Evolutionary conservation across 2,888 invertebrate species (phyloP).

Genomic region (Cheilosia grossa): DNA sequence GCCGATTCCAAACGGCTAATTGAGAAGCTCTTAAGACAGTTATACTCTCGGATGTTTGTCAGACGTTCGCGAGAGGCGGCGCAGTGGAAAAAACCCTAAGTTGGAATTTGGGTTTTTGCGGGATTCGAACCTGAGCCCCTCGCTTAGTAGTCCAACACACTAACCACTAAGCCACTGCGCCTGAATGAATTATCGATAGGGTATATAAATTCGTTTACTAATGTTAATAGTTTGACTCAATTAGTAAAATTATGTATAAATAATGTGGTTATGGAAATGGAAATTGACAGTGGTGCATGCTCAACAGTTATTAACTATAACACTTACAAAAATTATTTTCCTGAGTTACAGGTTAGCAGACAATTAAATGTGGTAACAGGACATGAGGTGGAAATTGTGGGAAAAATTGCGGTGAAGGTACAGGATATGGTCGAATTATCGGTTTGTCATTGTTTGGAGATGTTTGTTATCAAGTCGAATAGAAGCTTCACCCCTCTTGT

Average conservation of each 20-base stretch:
- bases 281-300: slow-evolving; percentile 30
- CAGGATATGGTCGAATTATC: background rate
- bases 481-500: slow-evolving; percentile 38
- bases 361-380: slow-evolving; percentile 25
- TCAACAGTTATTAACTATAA: slow-evolving; percentile 33
- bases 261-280: slow-evolving; percentile 34
- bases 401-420: background rate
- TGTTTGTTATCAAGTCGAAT: slow-evolving; percentile 15
- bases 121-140: no score
- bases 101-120: no score
- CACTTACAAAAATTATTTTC: slow-evolving; percentile 23
- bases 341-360: background rate
- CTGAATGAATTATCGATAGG: slow-evolving; percentile 19
- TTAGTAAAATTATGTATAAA: slow-evolving; percentile 15
- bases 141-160: no score
- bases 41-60: no score
- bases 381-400: slow-evolving; percentile 19
- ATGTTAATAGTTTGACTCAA: slow-evolving; percentile 30
- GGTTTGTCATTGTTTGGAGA: background rate
- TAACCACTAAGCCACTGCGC: no score
- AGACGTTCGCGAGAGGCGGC: no score
- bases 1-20: no score
- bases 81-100: no score
- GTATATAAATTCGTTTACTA: slow-evolving; percentile 33
- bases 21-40: no score